A percentile compares a stretch with the other conserved stretches of the same genome.
Conservation (phyloP, 2,113 vertebrate genomes). For the Stigmatopora nigra region DNA sequence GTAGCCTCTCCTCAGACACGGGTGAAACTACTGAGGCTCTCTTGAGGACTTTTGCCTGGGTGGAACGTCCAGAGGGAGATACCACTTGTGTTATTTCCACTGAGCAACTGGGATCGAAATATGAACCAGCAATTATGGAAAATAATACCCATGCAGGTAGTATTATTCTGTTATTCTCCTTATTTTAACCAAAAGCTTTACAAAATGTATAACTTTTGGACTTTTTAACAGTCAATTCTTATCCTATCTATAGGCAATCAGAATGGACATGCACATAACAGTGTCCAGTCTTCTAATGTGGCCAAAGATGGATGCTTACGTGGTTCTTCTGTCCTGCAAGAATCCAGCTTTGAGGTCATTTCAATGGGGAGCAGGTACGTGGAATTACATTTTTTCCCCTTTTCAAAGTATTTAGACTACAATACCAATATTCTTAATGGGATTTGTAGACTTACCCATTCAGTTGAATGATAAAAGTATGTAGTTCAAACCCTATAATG, state of each 20-base stretch:
- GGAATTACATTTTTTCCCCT: neutral
- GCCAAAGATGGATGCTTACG: constrained; percentile 14
- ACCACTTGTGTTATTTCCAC: constrained; percentile 16
- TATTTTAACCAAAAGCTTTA: neutral
- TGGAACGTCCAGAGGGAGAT: constrained; percentile 51
- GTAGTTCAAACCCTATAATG: neutral
- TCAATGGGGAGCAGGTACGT: constrained; percentile 64
- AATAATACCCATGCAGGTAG: constrained; percentile 25
- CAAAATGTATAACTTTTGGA: neutral
- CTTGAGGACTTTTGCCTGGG: constrained; percentile 63
- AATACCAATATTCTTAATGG: no score
- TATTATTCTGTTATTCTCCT: constrained; percentile 1
- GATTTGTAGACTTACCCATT: no score
- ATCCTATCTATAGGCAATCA: constrained; percentile 32
- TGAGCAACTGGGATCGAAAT: neutral
- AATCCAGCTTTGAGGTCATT: constrained; percentile 65
- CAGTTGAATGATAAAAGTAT: no score
- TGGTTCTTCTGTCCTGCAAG: constrained; percentile 28
- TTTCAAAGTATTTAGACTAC: neutral
- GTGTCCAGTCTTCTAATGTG: neutral
- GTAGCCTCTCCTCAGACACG: constrained; percentile 18
- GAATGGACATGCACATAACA: constrained; percentile 27
- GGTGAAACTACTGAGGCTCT: constrained; percentile 58
- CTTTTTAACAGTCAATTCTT: neutral
- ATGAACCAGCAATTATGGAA: constrained; percentile 5